Evolutionary conservation across 2,888 invertebrate genomes (phyloP), one percentile per base, ranked within the genome.

Genomic region (Erannis defoliaria): DNA sequence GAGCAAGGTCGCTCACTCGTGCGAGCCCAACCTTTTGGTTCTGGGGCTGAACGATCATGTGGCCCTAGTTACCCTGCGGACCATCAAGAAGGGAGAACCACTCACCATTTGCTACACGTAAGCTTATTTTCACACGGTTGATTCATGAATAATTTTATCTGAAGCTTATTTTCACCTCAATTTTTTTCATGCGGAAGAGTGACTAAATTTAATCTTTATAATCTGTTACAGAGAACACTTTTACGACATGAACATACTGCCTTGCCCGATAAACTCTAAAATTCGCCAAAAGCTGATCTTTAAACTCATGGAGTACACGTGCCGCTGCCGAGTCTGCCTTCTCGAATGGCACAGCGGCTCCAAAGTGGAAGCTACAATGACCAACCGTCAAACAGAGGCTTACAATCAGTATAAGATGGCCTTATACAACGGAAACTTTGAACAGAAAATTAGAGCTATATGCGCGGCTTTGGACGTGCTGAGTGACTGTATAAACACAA

Each of bases 101-200:
- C 86, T 87, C 78, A 83, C 84, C 77, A 85, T 84, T 80, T 82
- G 81, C 0, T 66, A 55, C n/a, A 33, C 43, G 68, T 68, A 55
- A 66, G 65, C 31, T 21, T 21, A 37, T 48, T 9, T 26, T 46
- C 9, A n/a, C 5, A 1, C 9, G 2, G 10, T 16, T 9, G n/a
- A 9, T 9, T 0, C 2, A 10, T 5, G 1, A 0, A 16, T n/a
- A 18, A 12, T 1, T 21, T 21, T 21, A 2, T 1, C 19, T 42
- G 21, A 21, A n/a, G n/a, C n/a, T n/a, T n/a, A n/a, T n/a, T n/a
- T n/a, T n/a, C n/a, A n/a, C n/a, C n/a, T n/a, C n/a, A n/a, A n/a
- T n/a, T n/a, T n/a, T n/a, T n/a, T n/a, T n/a, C n/a, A n/a, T n/a
- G n/a, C n/a, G n/a, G n/a, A n/a, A n/a, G n/a, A n/a, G n/a, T n/a